phyloP scores from a whole-genome alignment of 2,888 invertebrate genomes.

The Tetranychus truncatus region DNA sequence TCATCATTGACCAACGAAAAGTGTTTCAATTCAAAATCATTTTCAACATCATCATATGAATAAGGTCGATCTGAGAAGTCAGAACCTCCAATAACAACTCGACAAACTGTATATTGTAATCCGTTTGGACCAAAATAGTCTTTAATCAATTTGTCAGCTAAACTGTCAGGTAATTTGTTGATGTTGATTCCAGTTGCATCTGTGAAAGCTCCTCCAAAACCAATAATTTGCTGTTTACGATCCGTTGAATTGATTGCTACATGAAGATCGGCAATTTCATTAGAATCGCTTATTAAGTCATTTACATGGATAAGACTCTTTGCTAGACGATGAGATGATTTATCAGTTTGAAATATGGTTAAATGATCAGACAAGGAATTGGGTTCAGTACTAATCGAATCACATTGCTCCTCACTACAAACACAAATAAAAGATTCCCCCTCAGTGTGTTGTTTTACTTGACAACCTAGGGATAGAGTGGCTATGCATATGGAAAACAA shows the following conservation, averaged over 20 bases:
- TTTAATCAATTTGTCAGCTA: constrained; percentile 40
- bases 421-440: background rate
- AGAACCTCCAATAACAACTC: constrained; percentile 64
- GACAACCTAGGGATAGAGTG: background rate
- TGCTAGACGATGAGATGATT: background rate
- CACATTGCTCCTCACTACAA: background rate
- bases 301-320: background rate
- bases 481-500: no score
- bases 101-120: constrained; percentile 53
- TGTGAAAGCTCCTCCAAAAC: constrained; percentile 39
- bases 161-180: constrained; percentile 39
- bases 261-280: background rate
- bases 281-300: background rate
- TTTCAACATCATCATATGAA: constrained; percentile 52
- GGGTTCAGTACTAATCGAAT: background rate
- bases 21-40: constrained; percentile 19
- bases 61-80: constrained; percentile 68
- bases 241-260: background rate
- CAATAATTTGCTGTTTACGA: background rate
- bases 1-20: constrained; percentile 19
- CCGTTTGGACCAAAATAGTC: constrained; percentile 33
- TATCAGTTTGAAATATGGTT: background rate
- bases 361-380: background rate
- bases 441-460: background rate
- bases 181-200: constrained; percentile 51